Evolutionary conservation across 2,888 invertebrate genomes (phyloP).

Genomic region (Euzophera pinguis): DNA sequence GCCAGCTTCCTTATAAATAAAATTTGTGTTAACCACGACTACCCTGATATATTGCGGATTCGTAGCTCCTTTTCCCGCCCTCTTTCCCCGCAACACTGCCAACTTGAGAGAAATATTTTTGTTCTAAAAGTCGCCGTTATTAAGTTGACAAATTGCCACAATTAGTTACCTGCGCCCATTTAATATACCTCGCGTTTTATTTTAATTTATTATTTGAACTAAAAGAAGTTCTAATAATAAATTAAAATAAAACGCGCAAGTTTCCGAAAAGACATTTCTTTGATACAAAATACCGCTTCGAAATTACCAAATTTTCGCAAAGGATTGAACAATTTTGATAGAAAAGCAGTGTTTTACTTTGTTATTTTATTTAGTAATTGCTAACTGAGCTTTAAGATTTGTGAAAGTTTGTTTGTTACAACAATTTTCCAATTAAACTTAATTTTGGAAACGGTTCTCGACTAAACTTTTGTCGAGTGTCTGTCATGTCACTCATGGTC

Average conservation of each 20-base stretch:
- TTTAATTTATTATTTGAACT: background rate
- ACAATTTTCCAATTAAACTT: too few relatives aligned
- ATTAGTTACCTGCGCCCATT: conserved; percentile 9
- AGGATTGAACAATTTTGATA: background rate
- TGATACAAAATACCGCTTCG: background rate
- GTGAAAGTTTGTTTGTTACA: too few relatives aligned
- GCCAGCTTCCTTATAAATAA: conserved; percentile 8
- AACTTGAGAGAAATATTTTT: conserved; percentile 9
- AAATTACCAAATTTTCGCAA: background rate
- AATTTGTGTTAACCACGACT: conserved; percentile 5
- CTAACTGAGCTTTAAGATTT: background rate
- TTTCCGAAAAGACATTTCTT: background rate
- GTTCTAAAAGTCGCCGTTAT: conserved; percentile 8
- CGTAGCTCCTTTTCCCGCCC: background rate
- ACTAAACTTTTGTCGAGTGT: too few relatives aligned
- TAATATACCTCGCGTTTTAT: conserved; percentile 2
- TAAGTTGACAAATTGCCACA: conserved; percentile 13
- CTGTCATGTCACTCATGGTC: too few relatives aligned
- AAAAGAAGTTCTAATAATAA: too few relatives aligned
- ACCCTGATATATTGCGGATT: background rate
- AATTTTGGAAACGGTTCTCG: too few relatives aligned
- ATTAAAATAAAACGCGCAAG: too few relatives aligned
- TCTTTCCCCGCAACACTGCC: background rate
- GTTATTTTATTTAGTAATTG: background rate
- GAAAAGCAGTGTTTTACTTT: background rate